Percentiles rank a stretch among this genome's conserved stretches.
Conservation (phyloP, 2,113 vertebrate genomes). For the Montifringilla adamsi region DNA sequence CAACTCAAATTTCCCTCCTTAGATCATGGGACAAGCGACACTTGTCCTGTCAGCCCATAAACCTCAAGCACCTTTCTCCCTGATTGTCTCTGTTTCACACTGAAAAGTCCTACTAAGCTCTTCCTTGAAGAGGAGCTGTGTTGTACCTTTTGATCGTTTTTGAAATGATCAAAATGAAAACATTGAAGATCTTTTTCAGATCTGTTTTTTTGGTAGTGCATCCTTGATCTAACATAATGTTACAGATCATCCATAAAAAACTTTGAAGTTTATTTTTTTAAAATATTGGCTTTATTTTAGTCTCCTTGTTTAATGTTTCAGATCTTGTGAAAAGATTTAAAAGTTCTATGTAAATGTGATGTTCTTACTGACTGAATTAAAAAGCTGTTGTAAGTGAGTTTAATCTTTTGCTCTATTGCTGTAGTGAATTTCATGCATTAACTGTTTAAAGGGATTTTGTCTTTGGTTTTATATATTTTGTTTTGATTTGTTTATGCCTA, state of each 20-base stretch:
- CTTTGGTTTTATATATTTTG: not conserved
- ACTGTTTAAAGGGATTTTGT: not conserved
- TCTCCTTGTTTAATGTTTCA: not conserved
- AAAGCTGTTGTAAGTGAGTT: not conserved
- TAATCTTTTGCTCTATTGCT: not conserved
- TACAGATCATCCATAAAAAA: not conserved
- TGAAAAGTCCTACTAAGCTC: not conserved
- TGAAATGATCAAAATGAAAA: not conserved
- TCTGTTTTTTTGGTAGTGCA: not conserved
- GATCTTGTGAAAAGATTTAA: not conserved
- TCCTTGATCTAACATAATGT: not conserved
- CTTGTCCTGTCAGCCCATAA: not conserved
- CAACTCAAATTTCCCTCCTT: not conserved
- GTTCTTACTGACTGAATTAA: not conserved
- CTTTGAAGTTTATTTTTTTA: not conserved
- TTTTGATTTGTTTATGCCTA: not conserved
- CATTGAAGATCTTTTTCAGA: not conserved
- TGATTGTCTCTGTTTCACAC: not conserved
- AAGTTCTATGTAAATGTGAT: not conserved
- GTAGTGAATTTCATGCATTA: not conserved
- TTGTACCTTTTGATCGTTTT: not conserved
- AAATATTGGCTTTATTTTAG: not conserved
- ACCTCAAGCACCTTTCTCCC: not conserved
- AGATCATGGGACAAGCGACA: rapidly evolving
- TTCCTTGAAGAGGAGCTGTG: not conserved